Evolutionary conservation across 2,888 invertebrate species (phyloP), one percentile per base, ranked within the genome.

Genomic region (Platycheirus rosarum): DNA sequence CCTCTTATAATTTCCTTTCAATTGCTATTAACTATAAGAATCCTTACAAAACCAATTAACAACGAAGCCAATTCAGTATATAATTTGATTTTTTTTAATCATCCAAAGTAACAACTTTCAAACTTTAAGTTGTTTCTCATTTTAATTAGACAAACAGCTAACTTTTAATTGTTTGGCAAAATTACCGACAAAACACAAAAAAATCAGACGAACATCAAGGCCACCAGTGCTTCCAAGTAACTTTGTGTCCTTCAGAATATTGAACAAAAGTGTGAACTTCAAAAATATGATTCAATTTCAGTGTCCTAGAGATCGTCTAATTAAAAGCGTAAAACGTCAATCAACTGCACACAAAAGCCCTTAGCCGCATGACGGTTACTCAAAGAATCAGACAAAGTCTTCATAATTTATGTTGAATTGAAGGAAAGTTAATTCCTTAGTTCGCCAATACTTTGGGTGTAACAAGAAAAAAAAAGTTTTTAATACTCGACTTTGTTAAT

Each of bases 81-180:
- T 13, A 23, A 37, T 18, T 32, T 42, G 14, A 11, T 6, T 29
- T 14, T 0, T 16, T 16, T 32, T 4, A 1, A 18, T n/a, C n/a
- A 16, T 35, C 66, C 1, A 32, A 40, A 70, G 55, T 69, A 55
- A 40, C 23, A 69, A 32, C 14, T 62, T 29, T 9, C 16, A 49
- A 49, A 29, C 14, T 49, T 49, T 5, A 14, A 29, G 32, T 18
- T 49, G 65, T 57, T 29, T 66, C 46, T 62, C 53, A 46, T 78
- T 73, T 78, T 73, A 78, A 78, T 78, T 73, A 66, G 78, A 73
- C 44, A 53, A 66, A 23, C 23, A 60, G n/a, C 13, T 13, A 78
- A 77, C 65, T 77, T 77, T 77, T 77, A 77, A 77, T 77, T 77
- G 77, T 77, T 70, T 11, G 35, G 20, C 11, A 9, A 26, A 13